Evolutionary conservation across 2,888 invertebrate genomes (phyloP).

Genomic region (Listrodromus nycthemerus): DNA sequence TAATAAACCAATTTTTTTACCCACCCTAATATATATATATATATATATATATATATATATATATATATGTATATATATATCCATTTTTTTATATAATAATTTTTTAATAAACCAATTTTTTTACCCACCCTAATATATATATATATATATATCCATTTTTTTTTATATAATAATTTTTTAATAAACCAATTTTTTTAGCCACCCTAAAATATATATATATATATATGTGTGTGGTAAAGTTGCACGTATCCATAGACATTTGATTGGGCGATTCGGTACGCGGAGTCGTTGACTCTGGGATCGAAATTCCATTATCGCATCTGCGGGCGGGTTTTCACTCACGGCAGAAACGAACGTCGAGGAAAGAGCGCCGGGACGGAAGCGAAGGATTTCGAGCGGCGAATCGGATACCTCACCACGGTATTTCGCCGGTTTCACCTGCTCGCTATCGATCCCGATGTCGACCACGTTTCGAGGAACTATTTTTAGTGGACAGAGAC

Average conservation of each 20-base stretch:
- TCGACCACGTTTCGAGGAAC: conserved; percentile 52
- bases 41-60: not conserved
- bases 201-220: no score
- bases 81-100: no score
- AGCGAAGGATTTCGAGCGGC: conserved; percentile 55
- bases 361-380: not conserved
- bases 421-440: conserved; percentile 39
- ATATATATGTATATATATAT: no score
- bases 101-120: no score
- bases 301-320: conserved; percentile 65
- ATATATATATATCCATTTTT: no score
- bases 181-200: no score
- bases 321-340: conserved; percentile 34
- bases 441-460: conserved; percentile 53
- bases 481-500: conserved; percentile 33
- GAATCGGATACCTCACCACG: conserved; percentile 21
- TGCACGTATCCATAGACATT: not conserved
- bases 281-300: conserved; percentile 59
- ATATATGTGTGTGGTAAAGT: not conserved
- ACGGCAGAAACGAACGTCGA: not conserved
- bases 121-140: no score
- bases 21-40: no score
- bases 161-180: no score
- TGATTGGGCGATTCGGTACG: conserved; percentile 19
- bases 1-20: no score